Base-by-base conservation (phyloP, 2,113 vertebrate species). In the Phocoena sinus region DNA sequence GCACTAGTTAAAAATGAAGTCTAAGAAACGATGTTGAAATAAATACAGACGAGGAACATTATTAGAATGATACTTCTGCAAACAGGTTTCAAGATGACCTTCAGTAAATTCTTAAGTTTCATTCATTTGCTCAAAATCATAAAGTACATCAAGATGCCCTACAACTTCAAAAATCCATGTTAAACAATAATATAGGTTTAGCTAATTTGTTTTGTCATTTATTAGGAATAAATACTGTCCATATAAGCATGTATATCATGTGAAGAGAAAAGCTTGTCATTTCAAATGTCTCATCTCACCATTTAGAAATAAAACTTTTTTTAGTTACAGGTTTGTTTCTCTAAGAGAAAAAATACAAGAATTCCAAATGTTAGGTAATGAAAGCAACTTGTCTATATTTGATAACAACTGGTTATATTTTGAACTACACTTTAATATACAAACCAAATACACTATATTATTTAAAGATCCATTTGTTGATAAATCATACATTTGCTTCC, bases 41-140 rank as follows among this genome's bases (percentile, higher is more conserved):
- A 88, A 88, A 79, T 81, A 73, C 2, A 91, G 33, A 82, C 81
- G 10, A 85, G 26, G 13, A 89, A 1, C 53, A 95, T 58, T 36
- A 85, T 58, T 36, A 85, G 33, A 94, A 92, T 86, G 36, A 65
- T 36, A 92, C 44, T 79, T 86, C 20, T 84, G 14, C 8, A 84
- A 96, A 67, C 3, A 76, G 38, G 58, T 25, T 21, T 92, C 28
- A 90, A 83, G 33, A 70, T 84, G 21, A 91, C 60, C 12, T 38
- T 83, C 28, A 26, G 23, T 67, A 67, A 76, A 92, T 88, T 89
- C 23, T 81, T 53, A 84, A 71, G 63, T 91, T 81, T 93, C 50
- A 93, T 33, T 94, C 28, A 90, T 81, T 94, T 95, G 88, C 47
- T 90, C 41, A 90, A 82, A 96, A 92, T 92, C 50, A 96, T 68